Conservation (phyloP, 2,888 invertebrate species). For the Odontocerum albicorne region DNA sequence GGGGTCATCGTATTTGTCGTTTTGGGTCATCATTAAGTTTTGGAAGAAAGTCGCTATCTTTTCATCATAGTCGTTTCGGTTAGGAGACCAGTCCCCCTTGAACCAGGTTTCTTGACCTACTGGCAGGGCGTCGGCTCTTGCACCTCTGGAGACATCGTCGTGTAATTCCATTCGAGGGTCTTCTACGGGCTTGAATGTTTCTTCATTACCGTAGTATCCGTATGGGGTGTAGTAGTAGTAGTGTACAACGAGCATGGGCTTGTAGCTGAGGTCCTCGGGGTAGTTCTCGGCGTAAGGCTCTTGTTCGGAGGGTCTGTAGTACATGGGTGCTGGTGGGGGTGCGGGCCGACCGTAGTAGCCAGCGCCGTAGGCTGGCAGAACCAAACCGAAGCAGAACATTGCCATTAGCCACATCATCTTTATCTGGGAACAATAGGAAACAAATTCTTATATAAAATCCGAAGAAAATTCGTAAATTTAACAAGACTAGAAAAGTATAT, state of each 20-base stretch:
- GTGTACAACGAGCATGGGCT: constrained; percentile 51
- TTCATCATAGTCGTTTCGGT: constrained; percentile 51
- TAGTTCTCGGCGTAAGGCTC: constrained; percentile 57
- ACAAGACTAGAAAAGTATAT: too few relatives aligned
- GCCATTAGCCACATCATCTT: constrained; percentile 39
- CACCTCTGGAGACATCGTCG: constrained; percentile 49
- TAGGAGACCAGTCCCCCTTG: constrained; percentile 56
- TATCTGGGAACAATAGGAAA: constrained; percentile 42
- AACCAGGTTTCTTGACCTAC: constrained; percentile 70
- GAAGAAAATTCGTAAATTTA: not conserved
- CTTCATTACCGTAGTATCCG: constrained; percentile 48
- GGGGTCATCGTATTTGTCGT: constrained; percentile 64
- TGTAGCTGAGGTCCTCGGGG: constrained; percentile 60
- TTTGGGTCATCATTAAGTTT: constrained; percentile 67
- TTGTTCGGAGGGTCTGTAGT: constrained; percentile 43
- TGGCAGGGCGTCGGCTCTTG: constrained; percentile 57
- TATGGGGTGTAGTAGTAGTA: constrained; percentile 54
- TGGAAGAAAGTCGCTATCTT: constrained; percentile 67
- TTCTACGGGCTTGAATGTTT: constrained; percentile 34
- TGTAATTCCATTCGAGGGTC: constrained; percentile 55
- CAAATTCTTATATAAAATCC: constrained; percentile 38
- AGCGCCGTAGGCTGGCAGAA: constrained; percentile 35
- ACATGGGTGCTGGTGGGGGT: constrained; percentile 52
- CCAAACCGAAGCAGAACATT: constrained; percentile 1
- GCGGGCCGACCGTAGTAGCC: constrained; percentile 33